A percentile compares a stretch with the other conserved stretches of the same genome.
Conservation (phyloP, 2,888 invertebrate species). For the Tiphia femorata region DNA sequence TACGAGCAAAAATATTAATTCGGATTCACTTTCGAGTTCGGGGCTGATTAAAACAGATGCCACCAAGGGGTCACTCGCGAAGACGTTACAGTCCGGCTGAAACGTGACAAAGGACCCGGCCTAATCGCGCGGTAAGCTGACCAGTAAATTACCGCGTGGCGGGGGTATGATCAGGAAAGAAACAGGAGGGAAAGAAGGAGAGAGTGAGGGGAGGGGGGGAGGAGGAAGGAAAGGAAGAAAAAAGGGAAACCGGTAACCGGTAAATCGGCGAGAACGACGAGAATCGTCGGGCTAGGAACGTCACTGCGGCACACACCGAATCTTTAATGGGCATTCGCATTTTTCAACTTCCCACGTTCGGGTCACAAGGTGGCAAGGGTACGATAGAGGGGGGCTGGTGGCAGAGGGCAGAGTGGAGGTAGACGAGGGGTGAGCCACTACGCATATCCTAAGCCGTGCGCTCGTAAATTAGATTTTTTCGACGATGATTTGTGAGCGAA, state of each 20-base stretch:
- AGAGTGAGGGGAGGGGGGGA: too few species aligned
- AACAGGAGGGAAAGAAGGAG: background rate
- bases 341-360: slow-evolving; percentile 56
- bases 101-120: slow-evolving; percentile 35
- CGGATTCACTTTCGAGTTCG: too few species aligned
- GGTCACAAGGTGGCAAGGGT: too few species aligned
- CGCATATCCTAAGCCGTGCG: slow-evolving; percentile 46
- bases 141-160: slow-evolving; percentile 40
- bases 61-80: background rate
- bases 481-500: slow-evolving; percentile 54
- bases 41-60: background rate
- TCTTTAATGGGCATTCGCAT: slow-evolving; percentile 52
- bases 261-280: slow-evolving; percentile 39
- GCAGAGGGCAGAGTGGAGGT: too few species aligned
- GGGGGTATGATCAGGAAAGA: background rate
- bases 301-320: slow-evolving; percentile 28
- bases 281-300: too few species aligned
- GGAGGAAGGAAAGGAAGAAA: background rate
- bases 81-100: slow-evolving; percentile 12
- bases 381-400: too few species aligned
- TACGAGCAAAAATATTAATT: too few species aligned
- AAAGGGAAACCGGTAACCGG: slow-evolving; percentile 34
- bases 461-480: slow-evolving; percentile 57
- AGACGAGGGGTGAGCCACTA: too few species aligned
- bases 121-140: slow-evolving; percentile 42